Evolutionary conservation across 2,113 vertebrate species (phyloP).

Genomic region (Amblyopsis rosae): DNA sequence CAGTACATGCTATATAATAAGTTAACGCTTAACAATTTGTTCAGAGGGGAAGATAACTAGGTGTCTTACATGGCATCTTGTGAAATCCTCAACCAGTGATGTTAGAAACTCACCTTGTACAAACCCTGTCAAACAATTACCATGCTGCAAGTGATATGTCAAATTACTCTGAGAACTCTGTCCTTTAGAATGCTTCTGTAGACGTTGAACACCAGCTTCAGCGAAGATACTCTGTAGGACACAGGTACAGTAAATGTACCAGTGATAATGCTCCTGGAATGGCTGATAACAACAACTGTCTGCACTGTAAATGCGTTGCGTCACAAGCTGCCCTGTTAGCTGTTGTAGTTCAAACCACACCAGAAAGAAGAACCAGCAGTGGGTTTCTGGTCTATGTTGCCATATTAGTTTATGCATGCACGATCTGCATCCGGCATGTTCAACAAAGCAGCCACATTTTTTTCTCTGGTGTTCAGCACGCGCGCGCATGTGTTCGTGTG

Average conservation of each 20-base stretch:
- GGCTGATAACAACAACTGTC: constrained; percentile 9
- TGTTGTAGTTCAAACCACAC: constrained; percentile 15
- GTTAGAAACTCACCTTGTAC: background rate
- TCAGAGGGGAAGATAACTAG: constrained; percentile 6
- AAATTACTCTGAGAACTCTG: background rate
- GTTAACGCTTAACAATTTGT: constrained; percentile 27
- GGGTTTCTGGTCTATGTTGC: constrained; percentile 14
- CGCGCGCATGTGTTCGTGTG: background rate
- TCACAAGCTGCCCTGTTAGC: constrained; percentile 10
- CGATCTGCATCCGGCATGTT: constrained; percentile 3
- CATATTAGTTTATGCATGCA: constrained; percentile 19
- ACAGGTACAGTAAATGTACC: constrained; percentile 21
- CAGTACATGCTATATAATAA: constrained; percentile 18
- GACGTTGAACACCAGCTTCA: constrained; percentile 2
- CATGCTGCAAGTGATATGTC: constrained; percentile 22
- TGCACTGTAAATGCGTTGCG: constrained; percentile 3
- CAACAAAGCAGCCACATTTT: constrained; percentile 12
- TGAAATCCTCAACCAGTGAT: background rate
- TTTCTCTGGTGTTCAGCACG: background rate
- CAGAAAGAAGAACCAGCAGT: constrained; percentile 22
- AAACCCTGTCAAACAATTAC: constrained; percentile 12
- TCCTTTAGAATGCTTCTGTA: constrained; percentile 8
- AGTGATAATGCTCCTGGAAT: background rate
- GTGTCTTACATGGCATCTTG: background rate
- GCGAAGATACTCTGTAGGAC: constrained; percentile 36